phyloP scores from a whole-genome alignment of 2,888 invertebrate species.

The Drosophila mimica region DNA sequence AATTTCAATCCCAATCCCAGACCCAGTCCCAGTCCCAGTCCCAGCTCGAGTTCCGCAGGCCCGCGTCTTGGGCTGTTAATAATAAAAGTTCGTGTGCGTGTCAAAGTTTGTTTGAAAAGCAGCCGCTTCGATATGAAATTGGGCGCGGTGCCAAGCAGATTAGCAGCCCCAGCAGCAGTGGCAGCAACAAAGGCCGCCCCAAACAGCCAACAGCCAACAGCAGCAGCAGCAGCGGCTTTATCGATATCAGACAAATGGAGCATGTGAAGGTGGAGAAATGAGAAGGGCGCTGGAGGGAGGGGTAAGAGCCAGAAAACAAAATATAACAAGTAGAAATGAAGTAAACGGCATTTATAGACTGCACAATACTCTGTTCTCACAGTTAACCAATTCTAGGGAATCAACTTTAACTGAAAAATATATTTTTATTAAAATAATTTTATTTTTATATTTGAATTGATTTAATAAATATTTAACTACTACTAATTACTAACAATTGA shows the following conservation, averaged over 20 bases:
- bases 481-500: not conserved
- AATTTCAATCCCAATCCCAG: conserved; percentile 31
- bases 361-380: not conserved
- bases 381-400: not conserved
- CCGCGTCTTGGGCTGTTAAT: conserved; percentile 53
- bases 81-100: conserved; percentile 82
- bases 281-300: conserved; percentile 4
- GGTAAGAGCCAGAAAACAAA: conserved; percentile 35
- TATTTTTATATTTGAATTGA: not conserved
- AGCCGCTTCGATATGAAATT: conserved; percentile 70
- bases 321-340: conserved; percentile 5
- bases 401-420: not conserved
- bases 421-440: not conserved
- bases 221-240: conserved; percentile 44
- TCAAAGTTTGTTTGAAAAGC: conserved; percentile 81
- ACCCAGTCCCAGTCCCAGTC: conserved; percentile 10
- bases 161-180: conserved; percentile 50
- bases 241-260: conserved; percentile 63
- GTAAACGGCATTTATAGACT: not conserved
- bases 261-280: conserved; percentile 39
- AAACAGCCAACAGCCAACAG: conserved; percentile 16
- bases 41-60: conserved; percentile 29
- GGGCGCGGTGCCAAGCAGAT: conserved; percentile 73
- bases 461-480: not conserved
- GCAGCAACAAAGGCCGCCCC: conserved; percentile 6